Evolutionary conservation across 2,888 invertebrate genomes (phyloP).

Genomic region (Encarsia formosa): DNA sequence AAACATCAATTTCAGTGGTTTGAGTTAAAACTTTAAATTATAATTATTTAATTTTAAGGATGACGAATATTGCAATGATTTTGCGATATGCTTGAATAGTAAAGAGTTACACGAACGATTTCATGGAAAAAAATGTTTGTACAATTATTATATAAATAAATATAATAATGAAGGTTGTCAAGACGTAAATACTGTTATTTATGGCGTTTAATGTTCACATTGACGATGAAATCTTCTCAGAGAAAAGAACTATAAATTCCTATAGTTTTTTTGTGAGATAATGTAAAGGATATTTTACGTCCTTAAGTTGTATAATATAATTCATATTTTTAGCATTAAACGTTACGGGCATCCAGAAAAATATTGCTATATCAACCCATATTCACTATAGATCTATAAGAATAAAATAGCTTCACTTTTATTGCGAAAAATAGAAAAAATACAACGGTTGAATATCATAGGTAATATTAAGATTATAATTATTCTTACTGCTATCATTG

Average conservation of each 20-base stretch:
- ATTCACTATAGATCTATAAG: conserved; percentile 19
- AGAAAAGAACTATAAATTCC: conserved; percentile 18
- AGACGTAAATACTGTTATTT: no score
- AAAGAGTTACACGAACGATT: no score
- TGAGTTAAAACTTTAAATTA: no score
- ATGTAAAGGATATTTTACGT: conserved; percentile 20
- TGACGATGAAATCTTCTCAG: no score
- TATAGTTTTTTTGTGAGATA: conserved; percentile 15
- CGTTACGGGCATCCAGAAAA: conserved; percentile 27
- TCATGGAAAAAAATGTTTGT: no score
- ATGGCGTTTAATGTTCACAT: no score
- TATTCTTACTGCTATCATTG: conserved; percentile 36
- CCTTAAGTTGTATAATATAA: conserved; percentile 20
- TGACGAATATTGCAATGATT: no score
- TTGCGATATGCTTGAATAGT: no score
- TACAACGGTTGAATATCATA: conserved; percentile 47
- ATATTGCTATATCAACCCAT: conserved; percentile 22
- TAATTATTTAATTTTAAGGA: no score
- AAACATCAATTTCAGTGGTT: no score
- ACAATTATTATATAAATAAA: no score
- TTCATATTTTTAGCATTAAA: conserved; percentile 27
- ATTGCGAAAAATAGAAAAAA: conserved; percentile 28
- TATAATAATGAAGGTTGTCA: no score
- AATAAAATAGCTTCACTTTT: conserved; percentile 24
- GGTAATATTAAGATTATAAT: conserved; percentile 41